phyloP scores from a whole-genome alignment of 2,888 invertebrate species.

The Priapulus caudatus region DNA sequence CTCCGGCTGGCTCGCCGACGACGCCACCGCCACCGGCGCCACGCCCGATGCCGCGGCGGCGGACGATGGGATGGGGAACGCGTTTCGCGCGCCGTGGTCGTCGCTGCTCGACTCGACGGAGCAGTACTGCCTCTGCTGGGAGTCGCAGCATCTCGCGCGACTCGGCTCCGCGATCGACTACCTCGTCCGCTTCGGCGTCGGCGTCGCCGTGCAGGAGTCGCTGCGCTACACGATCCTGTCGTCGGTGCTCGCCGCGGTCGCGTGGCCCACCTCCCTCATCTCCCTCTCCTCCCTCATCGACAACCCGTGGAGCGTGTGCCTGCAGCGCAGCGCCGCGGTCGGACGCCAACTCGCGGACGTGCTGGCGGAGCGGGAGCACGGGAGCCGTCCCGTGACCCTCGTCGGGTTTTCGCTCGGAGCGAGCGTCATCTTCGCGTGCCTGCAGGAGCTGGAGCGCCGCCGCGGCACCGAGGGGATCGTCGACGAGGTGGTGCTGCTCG shows the following conservation, averaged over 20 bases:
- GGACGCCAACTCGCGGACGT: slow-evolving; percentile 53
- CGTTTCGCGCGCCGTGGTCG: slow-evolving; percentile 46
- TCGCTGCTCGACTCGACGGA: slow-evolving; percentile 47
- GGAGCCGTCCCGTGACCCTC: slow-evolving; percentile 51
- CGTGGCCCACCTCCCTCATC: slow-evolving; percentile 52
- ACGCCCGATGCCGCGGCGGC: too few species aligned
- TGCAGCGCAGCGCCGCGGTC: slow-evolving; percentile 47
- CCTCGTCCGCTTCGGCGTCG: slow-evolving; percentile 46
- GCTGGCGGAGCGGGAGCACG: slow-evolving; percentile 49
- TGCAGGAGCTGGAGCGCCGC: slow-evolving; percentile 43
- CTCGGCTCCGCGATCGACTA: slow-evolving; percentile 51
- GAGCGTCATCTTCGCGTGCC: slow-evolving; percentile 52
- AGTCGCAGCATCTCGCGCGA: slow-evolving; percentile 48
- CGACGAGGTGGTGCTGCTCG: slow-evolving; percentile 52
- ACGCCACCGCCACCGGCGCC: too few species aligned
- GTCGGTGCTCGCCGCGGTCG: slow-evolving; percentile 46
- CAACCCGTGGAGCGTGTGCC: slow-evolving; percentile 56
- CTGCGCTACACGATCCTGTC: slow-evolving; percentile 51
- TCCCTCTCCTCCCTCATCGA: slow-evolving; percentile 47
- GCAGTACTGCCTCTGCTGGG: slow-evolving; percentile 52
- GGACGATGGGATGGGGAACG: too few species aligned
- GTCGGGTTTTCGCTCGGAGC: slow-evolving; percentile 56
- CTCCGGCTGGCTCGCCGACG: slow-evolving; percentile 52
- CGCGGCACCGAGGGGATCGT: slow-evolving; percentile 46
- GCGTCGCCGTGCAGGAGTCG: slow-evolving; percentile 50